Percentiles rank a stretch among this genome's conserved stretches.
phyloP scores from a whole-genome alignment of 2,888 invertebrate species.

The Synanthedon myopaeformis region DNA sequence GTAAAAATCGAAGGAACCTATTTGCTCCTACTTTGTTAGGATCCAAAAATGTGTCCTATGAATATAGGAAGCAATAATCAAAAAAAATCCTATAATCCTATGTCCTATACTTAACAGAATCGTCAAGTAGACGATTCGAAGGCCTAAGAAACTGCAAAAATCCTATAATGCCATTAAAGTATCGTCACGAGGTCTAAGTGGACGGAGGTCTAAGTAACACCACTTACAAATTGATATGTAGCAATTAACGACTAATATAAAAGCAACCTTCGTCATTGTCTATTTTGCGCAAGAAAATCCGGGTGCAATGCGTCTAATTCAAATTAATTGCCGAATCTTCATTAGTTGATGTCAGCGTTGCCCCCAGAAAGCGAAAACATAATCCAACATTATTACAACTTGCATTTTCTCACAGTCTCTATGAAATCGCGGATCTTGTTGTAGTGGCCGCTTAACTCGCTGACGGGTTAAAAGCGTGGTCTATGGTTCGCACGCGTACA shows the following conservation, averaged over 20 bases:
- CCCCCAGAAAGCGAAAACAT: slow-evolving; percentile 15
- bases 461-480: slow-evolving; percentile 44
- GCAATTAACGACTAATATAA: background rate
- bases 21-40: too few relatives aligned
- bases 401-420: slow-evolving; percentile 2
- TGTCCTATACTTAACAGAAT: too few relatives aligned
- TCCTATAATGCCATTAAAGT: too few relatives aligned
- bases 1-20: too few relatives aligned
- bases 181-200: too few relatives aligned
- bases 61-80: too few relatives aligned
- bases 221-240: background rate
- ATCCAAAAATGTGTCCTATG: too few relatives aligned
- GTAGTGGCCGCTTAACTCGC: slow-evolving; percentile 25
- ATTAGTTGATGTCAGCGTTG: slow-evolving; percentile 36
- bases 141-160: too few relatives aligned
- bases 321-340: slow-evolving; percentile 45
- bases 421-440: slow-evolving; percentile 15
- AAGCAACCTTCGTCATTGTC: slow-evolving; percentile 35
- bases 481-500: slow-evolving; percentile 41
- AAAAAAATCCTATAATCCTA: too few relatives aligned
- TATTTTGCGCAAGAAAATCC: slow-evolving; percentile 34
- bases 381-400: slow-evolving; percentile 12
- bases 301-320: slow-evolving; percentile 20
- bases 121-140: too few relatives aligned
- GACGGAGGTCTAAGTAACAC: too few relatives aligned